Percentiles rank a stretch among this genome's conserved stretches.
Evolutionary conservation across 64 coral and sea anemone genomes (phyloP).

Genomic region (Acropora tenuis): DNA sequence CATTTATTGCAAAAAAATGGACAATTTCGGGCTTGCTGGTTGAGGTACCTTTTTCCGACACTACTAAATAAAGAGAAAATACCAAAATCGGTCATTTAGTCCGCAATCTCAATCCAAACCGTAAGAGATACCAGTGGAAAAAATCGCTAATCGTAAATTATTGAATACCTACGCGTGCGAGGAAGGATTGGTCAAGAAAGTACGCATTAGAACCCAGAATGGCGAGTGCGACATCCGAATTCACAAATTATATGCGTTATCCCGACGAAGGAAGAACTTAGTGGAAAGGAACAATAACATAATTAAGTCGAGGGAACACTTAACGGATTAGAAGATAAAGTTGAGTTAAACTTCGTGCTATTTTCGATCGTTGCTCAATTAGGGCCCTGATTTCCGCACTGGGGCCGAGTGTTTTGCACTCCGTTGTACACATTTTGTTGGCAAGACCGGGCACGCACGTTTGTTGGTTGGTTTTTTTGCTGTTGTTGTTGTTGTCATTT

Average conservation of each 20-base stretch:
- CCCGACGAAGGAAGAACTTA: slow-evolving; percentile 27
- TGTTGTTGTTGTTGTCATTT: too few relatives aligned
- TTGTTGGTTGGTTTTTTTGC: too few relatives aligned
- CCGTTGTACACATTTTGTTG: too few relatives aligned
- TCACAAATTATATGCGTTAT: slow-evolving; percentile 25
- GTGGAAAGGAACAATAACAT: too few relatives aligned
- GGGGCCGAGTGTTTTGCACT: too few relatives aligned
- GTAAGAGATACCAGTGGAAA: neutral
- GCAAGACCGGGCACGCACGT: too few relatives aligned
- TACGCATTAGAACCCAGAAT: slow-evolving; percentile 12
- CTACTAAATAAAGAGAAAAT: slow-evolving; percentile 13
- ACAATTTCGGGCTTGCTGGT: slow-evolving; percentile 31
- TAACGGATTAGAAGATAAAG: too few relatives aligned
- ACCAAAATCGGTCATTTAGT: neutral
- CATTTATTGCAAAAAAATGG: neutral
- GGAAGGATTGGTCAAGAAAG: slow-evolving; percentile 28
- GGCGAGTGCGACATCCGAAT: slow-evolving; percentile 21
- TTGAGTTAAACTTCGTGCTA: too few relatives aligned
- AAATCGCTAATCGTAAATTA: neutral
- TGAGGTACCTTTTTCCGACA: slow-evolving; percentile 16
- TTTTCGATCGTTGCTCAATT: too few relatives aligned
- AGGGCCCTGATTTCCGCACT: too few relatives aligned
- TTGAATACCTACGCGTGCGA: neutral
- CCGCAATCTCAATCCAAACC: neutral
- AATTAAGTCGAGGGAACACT: too few relatives aligned